Conservation (phyloP, 2,888 invertebrate genomes). For the Eremobia ochroleuca region DNA sequence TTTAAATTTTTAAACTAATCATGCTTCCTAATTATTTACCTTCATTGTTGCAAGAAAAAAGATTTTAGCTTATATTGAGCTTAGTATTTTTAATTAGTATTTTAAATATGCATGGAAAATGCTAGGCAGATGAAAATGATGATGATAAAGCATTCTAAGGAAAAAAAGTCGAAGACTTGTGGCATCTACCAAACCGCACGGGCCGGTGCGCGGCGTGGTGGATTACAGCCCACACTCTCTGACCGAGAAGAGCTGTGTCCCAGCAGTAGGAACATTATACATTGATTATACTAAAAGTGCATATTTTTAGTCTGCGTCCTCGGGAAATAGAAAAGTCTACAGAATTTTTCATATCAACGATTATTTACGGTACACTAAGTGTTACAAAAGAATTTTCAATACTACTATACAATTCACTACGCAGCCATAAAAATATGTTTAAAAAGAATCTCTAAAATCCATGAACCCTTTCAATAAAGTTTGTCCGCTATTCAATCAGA, state of each 20-base stretch:
- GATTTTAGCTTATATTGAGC: neutral
- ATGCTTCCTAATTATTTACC: neutral
- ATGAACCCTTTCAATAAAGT: constrained; percentile 74
- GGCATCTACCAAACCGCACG: neutral
- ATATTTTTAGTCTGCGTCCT: neutral
- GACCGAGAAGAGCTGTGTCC: neutral
- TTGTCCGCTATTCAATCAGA: constrained; percentile 75
- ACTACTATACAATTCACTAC: constrained; percentile 45
- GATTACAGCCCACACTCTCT: no score
- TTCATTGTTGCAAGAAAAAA: neutral
- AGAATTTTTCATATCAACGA: constrained; percentile 30
- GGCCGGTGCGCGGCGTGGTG: no score
- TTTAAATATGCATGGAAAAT: neutral
- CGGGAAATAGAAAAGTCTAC: constrained; percentile 13
- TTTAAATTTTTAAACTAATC: constrained; percentile 1
- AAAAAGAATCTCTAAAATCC: constrained; percentile 69
- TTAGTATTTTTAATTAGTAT: neutral
- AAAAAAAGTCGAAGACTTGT: neutral
- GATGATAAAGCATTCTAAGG: neutral
- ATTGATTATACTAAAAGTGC: neutral
- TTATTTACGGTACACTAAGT: constrained; percentile 33
- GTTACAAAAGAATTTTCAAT: constrained; percentile 37
- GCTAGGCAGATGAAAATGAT: no score
- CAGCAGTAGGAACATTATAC: neutral
- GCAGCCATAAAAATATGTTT: constrained; percentile 63